phyloP scores from a whole-genome alignment of 2,797 vertebrate genomes.

The Halcyon chelicuti region DNA sequence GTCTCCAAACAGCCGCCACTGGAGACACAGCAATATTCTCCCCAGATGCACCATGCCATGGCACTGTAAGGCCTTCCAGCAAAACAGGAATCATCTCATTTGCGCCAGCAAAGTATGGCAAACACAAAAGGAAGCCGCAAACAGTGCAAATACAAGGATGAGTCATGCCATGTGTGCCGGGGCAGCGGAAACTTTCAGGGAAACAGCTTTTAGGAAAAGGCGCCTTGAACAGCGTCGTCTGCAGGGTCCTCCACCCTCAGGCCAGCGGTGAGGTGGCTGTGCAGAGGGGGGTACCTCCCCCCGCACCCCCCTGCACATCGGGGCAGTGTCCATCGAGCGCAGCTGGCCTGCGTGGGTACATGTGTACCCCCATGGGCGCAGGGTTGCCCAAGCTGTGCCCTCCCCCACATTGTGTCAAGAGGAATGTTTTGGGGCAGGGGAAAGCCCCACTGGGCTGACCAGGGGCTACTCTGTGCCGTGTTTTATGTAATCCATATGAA shows the following conservation, averaged over 20 bases:
- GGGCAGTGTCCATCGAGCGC: neutral
- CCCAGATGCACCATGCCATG: neutral
- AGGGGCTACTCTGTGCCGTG: accelerated
- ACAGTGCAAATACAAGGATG: neutral
- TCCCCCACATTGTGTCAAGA: accelerated
- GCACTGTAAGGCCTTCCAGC: neutral
- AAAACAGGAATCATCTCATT: conserved; percentile 7
- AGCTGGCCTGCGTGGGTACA: accelerated
- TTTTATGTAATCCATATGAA: neutral
- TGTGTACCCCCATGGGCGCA: accelerated
- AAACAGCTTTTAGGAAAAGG: neutral
- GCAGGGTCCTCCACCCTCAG: neutral
- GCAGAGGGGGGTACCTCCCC: accelerated
- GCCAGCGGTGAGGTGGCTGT: neutral
- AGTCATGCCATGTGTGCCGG: accelerated
- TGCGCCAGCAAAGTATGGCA: neutral
- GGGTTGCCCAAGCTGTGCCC: accelerated
- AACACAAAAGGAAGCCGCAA: neutral
- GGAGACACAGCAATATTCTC: neutral
- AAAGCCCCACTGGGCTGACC: neutral
- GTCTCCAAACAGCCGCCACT: neutral
- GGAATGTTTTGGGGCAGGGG: neutral
- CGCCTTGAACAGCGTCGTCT: accelerated
- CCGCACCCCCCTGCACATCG: accelerated
- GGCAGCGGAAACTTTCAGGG: neutral